Conservation (phyloP, 2,888 invertebrate species). For the Drosophila rubida region DNA sequence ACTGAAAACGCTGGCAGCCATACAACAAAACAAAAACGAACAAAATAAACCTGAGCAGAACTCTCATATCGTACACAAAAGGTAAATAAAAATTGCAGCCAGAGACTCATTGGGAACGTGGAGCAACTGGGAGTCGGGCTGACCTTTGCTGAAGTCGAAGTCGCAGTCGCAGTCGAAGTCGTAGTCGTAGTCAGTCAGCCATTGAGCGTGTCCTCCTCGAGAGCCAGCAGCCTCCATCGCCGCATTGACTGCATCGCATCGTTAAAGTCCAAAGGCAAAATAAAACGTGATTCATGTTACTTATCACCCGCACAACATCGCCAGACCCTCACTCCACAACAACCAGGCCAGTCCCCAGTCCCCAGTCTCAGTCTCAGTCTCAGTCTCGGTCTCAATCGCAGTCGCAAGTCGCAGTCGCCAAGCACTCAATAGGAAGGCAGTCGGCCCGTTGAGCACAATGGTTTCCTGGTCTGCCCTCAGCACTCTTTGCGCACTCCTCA, state of each 20-base stretch:
- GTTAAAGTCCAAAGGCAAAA: slow-evolving; percentile 79
- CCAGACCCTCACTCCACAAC: slow-evolving; percentile 25
- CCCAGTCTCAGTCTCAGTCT: slow-evolving; percentile 10
- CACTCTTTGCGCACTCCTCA: neutral
- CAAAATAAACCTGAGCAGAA: slow-evolving; percentile 44
- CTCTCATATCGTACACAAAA: slow-evolving; percentile 65
- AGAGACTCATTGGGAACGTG: slow-evolving; percentile 40
- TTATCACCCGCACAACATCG: slow-evolving; percentile 80
- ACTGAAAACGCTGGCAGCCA: slow-evolving; percentile 44
- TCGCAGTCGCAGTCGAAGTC: slow-evolving; percentile 15
- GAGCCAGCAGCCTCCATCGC: slow-evolving; percentile 10
- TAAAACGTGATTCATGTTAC: slow-evolving; percentile 81
- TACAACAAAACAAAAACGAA: slow-evolving; percentile 39
- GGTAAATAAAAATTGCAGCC: slow-evolving; percentile 76
- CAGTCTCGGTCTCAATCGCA: slow-evolving; percentile 22
- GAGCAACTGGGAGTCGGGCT: slow-evolving; percentile 38
- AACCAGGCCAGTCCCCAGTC: neutral
- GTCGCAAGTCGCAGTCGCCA: slow-evolving; percentile 22
- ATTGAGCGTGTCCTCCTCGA: slow-evolving; percentile 48
- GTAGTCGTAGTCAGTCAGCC: slow-evolving; percentile 64
- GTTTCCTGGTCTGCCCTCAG: slow-evolving; percentile 39
- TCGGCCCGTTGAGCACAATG: slow-evolving; percentile 45
- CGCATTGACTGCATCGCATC: slow-evolving; percentile 68
- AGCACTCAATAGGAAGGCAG: slow-evolving; percentile 25
- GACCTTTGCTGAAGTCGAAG: slow-evolving; percentile 64